These are phyloP conservation scores for Calidris pugnax DNA, from an alignment of 2,113 vertebrate genomes.

Conservation along the genomic window DNA sequence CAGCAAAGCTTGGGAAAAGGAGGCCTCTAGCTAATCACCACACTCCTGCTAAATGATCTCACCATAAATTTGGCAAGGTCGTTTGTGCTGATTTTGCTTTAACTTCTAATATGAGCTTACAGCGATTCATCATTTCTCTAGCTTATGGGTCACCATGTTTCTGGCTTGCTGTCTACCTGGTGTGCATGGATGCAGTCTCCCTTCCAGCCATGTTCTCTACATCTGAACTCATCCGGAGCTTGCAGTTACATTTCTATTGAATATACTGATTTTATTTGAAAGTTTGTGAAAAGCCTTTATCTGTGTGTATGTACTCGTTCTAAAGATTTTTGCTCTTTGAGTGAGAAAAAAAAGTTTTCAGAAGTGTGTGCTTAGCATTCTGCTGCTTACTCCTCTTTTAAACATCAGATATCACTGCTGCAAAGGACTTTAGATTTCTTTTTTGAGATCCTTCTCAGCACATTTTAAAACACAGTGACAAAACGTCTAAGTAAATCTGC, in stretches of 20 bases:
- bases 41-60: neutral
- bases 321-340: neutral
- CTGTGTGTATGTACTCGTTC: neutral
- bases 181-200: neutral
- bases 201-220: neutral
- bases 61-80: neutral
- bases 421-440: neutral
- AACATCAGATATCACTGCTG: neutral
- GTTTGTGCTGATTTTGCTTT: neutral
- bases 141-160: neutral
- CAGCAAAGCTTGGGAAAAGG: neutral
- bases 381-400: neutral
- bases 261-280: neutral
- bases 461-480: neutral
- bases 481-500: neutral
- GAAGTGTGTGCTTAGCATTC: neutral
- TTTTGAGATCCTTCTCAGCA: neutral
- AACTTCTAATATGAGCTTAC: neutral
- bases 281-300: neutral
- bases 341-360: neutral
- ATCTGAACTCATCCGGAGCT: neutral
- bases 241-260: neutral
- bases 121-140: neutral
- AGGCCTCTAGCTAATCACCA: neutral
- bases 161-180: neutral